Conservation (phyloP, 2,797 vertebrate species). For the Luscinia megarhynchos region DNA sequence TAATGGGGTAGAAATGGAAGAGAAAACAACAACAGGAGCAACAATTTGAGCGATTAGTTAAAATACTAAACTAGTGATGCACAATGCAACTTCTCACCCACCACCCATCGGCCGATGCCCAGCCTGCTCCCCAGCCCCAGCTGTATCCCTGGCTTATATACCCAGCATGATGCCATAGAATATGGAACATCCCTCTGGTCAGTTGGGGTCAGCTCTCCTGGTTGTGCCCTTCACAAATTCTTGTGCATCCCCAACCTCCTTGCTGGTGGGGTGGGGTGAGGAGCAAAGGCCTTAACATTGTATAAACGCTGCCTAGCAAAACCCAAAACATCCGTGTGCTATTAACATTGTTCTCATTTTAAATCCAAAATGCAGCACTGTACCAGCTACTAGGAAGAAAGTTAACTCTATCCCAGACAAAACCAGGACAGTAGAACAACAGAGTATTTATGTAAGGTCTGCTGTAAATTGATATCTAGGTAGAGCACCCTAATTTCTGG, state of each 20-base stretch:
- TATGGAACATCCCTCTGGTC: background rate
- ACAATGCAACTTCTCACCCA: background rate
- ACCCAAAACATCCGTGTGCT: background rate
- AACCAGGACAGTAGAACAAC: background rate
- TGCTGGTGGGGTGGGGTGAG: background rate
- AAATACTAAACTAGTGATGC: background rate
- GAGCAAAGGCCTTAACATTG: background rate
- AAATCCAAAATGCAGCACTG: background rate
- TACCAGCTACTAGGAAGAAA: background rate
- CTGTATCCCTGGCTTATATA: background rate
- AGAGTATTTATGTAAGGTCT: background rate
- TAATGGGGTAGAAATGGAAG: background rate
- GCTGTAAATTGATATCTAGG: background rate
- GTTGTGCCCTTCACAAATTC: background rate
- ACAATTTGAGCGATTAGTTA: background rate
- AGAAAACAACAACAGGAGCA: background rate
- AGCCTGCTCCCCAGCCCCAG: background rate
- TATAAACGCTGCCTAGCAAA: background rate
- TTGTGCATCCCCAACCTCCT: background rate
- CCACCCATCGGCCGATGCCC: accelerated
- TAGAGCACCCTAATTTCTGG: background rate
- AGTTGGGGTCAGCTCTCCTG: background rate
- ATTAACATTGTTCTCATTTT: background rate
- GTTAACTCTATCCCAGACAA: background rate
- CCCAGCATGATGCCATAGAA: background rate